These are phyloP conservation scores for Fissipunctia ypsillon DNA, from an alignment of 2,888 invertebrate species.

Conservation along the genomic window DNA sequence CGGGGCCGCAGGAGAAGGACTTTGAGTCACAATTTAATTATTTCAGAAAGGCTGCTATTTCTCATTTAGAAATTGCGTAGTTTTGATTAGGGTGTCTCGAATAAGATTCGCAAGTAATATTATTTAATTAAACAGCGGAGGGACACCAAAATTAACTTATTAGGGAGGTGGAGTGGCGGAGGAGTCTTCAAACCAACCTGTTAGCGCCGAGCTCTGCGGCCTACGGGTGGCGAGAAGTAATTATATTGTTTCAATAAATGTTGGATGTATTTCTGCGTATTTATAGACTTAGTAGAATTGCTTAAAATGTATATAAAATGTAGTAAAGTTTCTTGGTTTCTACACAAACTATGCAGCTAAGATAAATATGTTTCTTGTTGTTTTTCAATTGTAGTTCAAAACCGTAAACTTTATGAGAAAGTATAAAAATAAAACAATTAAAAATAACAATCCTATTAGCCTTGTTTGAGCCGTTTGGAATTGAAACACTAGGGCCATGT, in stretches of 20 bases:
- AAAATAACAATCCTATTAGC: too few species aligned
- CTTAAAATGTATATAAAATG: neutral
- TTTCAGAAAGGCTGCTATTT: neutral
- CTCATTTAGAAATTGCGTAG: slow-evolving; percentile 24
- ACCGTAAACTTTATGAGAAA: too few species aligned
- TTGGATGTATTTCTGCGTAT: slow-evolving; percentile 17
- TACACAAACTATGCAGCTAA: neutral
- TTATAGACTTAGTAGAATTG: neutral
- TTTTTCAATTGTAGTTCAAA: neutral
- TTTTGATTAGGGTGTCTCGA: slow-evolving; percentile 33
- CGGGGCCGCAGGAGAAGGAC: neutral
- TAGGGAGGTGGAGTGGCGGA: slow-evolving; percentile 34
- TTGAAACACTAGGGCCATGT: too few species aligned
- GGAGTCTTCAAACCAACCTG: slow-evolving; percentile 21
- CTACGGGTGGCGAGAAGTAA: slow-evolving; percentile 32
- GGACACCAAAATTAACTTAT: slow-evolving; percentile 57
- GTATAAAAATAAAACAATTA: too few species aligned
- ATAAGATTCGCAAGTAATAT: slow-evolving; percentile 52
- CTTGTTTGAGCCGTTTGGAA: too few species aligned
- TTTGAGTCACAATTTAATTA: neutral
- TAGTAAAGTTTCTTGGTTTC: neutral
- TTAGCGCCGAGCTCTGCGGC: slow-evolving; percentile 25
- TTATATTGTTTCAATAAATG: slow-evolving; percentile 41
- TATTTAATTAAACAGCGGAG: slow-evolving; percentile 52
- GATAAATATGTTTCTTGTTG: neutral